Percentiles rank a stretch among this genome's conserved stretches.
These are phyloP conservation scores for Ornithoptera alexandrae DNA, from an alignment of 2,888 invertebrate genomes.

Conservation along the genomic window DNA sequence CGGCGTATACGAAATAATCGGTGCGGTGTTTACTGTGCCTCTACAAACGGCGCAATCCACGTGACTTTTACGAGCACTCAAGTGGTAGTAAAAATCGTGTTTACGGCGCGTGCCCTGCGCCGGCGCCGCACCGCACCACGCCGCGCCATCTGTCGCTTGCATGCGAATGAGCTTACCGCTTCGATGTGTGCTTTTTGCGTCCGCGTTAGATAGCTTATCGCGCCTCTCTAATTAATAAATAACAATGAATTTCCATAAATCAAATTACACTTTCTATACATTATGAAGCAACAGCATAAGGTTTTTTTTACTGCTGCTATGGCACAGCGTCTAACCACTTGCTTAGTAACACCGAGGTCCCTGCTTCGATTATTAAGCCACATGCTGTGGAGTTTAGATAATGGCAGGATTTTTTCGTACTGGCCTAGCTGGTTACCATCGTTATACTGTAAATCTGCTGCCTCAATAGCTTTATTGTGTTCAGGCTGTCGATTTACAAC, in stretches of 20 bases:
- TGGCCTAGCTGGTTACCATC: too few relatives aligned
- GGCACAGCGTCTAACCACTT: too few relatives aligned
- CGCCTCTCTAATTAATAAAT: constrained; percentile 16
- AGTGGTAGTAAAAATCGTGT: constrained; percentile 78
- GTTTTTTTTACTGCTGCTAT: too few relatives aligned
- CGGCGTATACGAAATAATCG: constrained; percentile 79
- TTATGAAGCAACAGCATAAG: too few relatives aligned
- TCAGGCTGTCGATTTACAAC: too few relatives aligned
- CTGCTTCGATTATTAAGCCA: too few relatives aligned
- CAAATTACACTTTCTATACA: background rate
- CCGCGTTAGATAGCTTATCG: constrained; percentile 25
- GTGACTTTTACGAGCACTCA: constrained; percentile 76
- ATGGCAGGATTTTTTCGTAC: too few relatives aligned
- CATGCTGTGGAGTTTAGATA: too few relatives aligned
- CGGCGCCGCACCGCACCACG: constrained; percentile 47
- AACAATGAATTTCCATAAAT: constrained; percentile 18
- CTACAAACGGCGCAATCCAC: constrained; percentile 77
- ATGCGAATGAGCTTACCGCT: constrained; percentile 50
- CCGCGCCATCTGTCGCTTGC: constrained; percentile 59
- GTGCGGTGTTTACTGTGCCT: constrained; percentile 74
- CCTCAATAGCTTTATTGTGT: too few relatives aligned
- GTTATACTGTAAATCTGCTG: too few relatives aligned
- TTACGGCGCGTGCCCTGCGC: constrained; percentile 60
- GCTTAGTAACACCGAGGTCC: too few relatives aligned
- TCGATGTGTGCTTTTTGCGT: constrained; percentile 28